Conservation (phyloP, 2,888 invertebrate species). For the Arge pagana region DNA sequence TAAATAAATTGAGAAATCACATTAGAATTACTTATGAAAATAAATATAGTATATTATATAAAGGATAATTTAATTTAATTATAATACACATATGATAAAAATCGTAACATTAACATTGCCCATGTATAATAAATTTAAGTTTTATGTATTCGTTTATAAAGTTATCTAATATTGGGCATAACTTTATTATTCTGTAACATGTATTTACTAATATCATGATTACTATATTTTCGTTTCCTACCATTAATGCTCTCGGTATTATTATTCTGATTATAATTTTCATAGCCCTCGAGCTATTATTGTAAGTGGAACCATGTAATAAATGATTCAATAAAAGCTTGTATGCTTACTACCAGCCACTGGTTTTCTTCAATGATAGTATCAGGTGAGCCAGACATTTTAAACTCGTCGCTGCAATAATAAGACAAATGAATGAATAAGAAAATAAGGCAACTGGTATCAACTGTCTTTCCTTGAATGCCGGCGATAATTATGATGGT, state of each 20-base stretch:
- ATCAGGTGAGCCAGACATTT: too few relatives aligned
- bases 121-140: conserved; percentile 44
- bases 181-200: conserved; percentile 49
- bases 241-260: conserved; percentile 42
- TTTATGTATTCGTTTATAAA: conserved; percentile 52
- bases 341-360: too few relatives aligned
- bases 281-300: conserved; percentile 49
- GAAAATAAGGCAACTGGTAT: too few relatives aligned
- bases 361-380: too few relatives aligned
- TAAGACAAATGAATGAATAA: too few relatives aligned
- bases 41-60: conserved; percentile 37
- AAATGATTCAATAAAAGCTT: conserved; percentile 58
- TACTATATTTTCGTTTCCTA: conserved; percentile 20
- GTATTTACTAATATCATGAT: conserved; percentile 40
- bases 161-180: conserved; percentile 45
- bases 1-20: conserved; percentile 5
- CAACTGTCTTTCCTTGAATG: too few relatives aligned
- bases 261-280: conserved; percentile 47
- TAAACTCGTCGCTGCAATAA: too few relatives aligned
- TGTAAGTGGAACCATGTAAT: conserved; percentile 58
- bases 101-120: conserved; percentile 28
- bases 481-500: too few relatives aligned
- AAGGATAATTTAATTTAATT: conserved; percentile 40
- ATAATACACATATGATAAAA: conserved; percentile 40
- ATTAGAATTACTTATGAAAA: conserved; percentile 46